A percentile compares a stretch with the other conserved stretches of the same genome.
phyloP scores from a whole-genome alignment of 1,140 invertebrate genomes.

The Cryptotermes secundus region DNA sequence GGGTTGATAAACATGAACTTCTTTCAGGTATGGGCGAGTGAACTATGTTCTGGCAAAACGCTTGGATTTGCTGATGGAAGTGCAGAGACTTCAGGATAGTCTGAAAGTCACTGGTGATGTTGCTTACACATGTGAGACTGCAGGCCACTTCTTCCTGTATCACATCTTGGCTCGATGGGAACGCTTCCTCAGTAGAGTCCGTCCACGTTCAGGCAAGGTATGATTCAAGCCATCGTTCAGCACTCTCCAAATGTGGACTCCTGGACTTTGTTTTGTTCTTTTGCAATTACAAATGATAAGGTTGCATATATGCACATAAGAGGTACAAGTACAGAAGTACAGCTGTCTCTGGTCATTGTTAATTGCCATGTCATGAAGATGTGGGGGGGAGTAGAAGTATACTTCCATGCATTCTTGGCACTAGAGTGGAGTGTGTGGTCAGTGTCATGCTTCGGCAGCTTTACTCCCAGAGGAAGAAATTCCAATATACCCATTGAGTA shows the following conservation, averaged over 20 bases:
- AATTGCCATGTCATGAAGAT: too few species aligned
- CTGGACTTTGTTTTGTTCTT: not conserved
- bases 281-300: too few species aligned
- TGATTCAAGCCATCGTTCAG: not conserved
- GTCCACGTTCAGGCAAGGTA: constrained; percentile 51
- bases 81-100: constrained; percentile 85
- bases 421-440: too few species aligned
- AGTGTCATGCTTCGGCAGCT: too few species aligned
- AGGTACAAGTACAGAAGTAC: too few species aligned
- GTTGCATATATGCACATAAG: too few species aligned
- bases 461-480: too few species aligned
- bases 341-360: too few species aligned
- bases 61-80: constrained; percentile 85
- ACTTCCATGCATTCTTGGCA: too few species aligned
- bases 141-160: constrained; percentile 88
- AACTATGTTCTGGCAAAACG: constrained; percentile 97
- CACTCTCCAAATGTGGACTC: not conserved
- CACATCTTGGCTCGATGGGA: constrained; percentile 90
- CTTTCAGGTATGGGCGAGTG: constrained; percentile 87
- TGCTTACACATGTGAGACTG: constrained; percentile 97
- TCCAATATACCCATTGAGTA: too few species aligned
- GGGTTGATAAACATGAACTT: too few species aligned
- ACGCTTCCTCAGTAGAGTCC: constrained; percentile 71
- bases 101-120: constrained; percentile 87
- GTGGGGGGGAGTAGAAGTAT: too few species aligned